Conservation (phyloP, 1,140 invertebrate genomes). For the Leptinotarsa lineolata region DNA sequence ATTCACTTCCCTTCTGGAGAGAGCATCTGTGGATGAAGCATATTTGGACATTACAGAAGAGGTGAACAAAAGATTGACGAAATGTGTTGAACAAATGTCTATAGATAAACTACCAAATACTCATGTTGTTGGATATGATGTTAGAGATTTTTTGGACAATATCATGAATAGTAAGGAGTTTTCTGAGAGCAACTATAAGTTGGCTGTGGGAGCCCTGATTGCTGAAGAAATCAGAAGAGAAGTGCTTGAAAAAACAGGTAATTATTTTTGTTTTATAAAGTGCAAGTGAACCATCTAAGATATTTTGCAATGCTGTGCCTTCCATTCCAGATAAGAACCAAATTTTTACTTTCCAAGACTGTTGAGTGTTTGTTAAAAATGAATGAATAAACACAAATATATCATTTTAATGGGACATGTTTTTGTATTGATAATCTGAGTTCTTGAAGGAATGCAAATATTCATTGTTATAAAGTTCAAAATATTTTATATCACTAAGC, state of each 20-base stretch:
- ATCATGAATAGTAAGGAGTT: conserved; percentile 55
- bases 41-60: conserved; percentile 89
- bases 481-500: no score
- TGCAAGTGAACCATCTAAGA: no score
- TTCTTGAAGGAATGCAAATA: no score
- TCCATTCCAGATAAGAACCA: no score
- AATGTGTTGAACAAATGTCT: conserved; percentile 38
- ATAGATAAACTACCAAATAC: conserved; percentile 62
- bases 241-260: conserved; percentile 77
- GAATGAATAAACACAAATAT: no score
- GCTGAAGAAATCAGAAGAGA: conserved; percentile 79
- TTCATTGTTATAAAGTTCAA: no score
- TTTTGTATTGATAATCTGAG: not conserved
- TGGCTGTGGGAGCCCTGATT: conserved; percentile 79
- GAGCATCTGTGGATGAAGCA: conserved; percentile 96
- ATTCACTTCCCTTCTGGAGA: conserved; percentile 76
- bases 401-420: not conserved
- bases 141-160: conserved; percentile 62
- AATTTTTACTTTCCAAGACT: no score
- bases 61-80: conserved; percentile 64
- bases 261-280: not conserved
- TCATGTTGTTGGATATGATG: conserved; percentile 68
- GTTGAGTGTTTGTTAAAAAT: not conserved
- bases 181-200: conserved; percentile 59
- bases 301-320: no score